Evolutionary conservation across 2,888 invertebrate genomes (phyloP).

Genomic region (Sinelater perroti): DNA sequence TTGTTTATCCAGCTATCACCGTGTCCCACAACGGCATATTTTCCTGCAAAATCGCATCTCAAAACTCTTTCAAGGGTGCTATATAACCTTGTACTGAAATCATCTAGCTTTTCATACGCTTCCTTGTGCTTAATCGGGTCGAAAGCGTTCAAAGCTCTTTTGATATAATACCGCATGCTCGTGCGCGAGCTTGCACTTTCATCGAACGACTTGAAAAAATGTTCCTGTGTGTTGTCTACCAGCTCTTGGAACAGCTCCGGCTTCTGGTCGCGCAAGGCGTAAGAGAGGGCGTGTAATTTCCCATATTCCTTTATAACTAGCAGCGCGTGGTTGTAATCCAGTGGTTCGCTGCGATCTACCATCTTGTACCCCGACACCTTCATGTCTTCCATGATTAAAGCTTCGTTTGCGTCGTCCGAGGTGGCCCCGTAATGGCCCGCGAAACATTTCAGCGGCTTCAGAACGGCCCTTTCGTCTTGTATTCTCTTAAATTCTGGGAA

Average conservation of each 20-base stretch:
- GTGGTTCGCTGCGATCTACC: conserved; percentile 35
- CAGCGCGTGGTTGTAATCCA: conserved; percentile 47
- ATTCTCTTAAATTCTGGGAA: conserved; percentile 32
- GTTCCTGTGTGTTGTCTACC: conserved; percentile 33
- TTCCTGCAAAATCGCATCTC: conserved; percentile 4
- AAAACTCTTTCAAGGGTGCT: conserved; percentile 1
- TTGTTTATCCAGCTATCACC: conserved; percentile 44
- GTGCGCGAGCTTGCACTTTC: not conserved
- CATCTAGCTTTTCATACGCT: conserved; percentile 30
- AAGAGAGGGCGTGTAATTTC: conserved; percentile 49
- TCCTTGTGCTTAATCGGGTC: conserved; percentile 29
- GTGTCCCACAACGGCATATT: conserved; percentile 35
- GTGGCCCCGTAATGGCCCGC: conserved; percentile 37
- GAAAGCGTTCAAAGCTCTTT: conserved; percentile 21
- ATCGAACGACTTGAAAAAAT: conserved; percentile 32
- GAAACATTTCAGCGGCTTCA: conserved; percentile 32
- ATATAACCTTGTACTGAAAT: conserved; percentile 34
- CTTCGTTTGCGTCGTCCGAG: conserved; percentile 40
- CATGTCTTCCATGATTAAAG: conserved; percentile 46
- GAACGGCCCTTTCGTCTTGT: conserved; percentile 26
- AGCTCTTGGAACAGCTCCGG: conserved; percentile 43
- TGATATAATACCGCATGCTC: not conserved
- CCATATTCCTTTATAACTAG: conserved; percentile 48
- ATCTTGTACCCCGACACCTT: conserved; percentile 45
- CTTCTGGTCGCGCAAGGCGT: conserved; percentile 45